Evolutionary conservation across 2,888 invertebrate species (phyloP).

Genomic region (Mesoligia furuncula): DNA sequence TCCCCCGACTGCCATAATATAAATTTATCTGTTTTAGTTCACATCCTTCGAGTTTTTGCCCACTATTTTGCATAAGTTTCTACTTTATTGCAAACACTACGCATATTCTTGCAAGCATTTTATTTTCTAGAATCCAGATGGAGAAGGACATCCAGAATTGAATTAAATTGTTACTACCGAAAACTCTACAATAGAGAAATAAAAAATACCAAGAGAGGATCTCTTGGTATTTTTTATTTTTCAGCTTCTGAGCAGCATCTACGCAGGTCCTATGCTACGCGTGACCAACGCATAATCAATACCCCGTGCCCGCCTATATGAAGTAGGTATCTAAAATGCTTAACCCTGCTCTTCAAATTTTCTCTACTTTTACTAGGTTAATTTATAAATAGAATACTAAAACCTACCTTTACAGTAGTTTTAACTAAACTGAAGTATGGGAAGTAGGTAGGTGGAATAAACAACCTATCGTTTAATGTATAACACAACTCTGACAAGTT

Average conservation of each 20-base stretch:
- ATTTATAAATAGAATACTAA: not conserved
- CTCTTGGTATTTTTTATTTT: not conserved
- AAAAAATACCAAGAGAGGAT: too few relatives aligned
- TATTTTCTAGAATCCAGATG: not conserved
- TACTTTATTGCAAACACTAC: not conserved
- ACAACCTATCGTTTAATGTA: not conserved
- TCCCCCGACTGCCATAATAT: too few relatives aligned
- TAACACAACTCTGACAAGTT: constrained; percentile 5
- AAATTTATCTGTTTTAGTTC: too few relatives aligned
- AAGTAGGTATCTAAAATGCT: not conserved
- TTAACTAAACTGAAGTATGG: not conserved
- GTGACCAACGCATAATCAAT: not conserved
- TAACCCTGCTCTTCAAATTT: not conserved
- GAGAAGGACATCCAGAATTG: not conserved
- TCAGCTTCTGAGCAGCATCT: too few relatives aligned
- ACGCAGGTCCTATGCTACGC: not conserved
- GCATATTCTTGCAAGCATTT: not conserved
- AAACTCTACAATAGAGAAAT: not conserved
- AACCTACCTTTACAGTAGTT: not conserved
- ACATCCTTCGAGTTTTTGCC: not conserved
- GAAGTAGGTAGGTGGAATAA: not conserved
- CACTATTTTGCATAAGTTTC: not conserved
- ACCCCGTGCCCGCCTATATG: not conserved
- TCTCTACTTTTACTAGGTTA: not conserved
- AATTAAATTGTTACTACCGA: not conserved